Evolutionary conservation across 2,113 vertebrate species (phyloP).

Genomic region (Pelobates fuscus): DNA sequence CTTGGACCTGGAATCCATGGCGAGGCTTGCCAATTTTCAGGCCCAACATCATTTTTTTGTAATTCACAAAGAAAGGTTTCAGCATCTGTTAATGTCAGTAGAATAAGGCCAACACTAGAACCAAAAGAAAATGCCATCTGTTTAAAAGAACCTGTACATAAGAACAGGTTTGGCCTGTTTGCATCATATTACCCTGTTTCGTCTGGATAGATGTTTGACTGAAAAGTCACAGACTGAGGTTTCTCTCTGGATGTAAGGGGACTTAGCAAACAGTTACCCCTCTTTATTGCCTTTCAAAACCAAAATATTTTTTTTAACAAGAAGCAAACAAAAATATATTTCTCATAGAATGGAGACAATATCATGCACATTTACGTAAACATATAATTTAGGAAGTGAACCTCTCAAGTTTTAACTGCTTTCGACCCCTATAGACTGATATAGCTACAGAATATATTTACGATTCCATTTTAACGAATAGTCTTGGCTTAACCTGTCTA

Average conservation of each 20-base stretch:
- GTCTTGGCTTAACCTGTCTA: too few species aligned
- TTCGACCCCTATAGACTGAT: too few species aligned
- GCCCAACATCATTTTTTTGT: slow-evolving; percentile 3
- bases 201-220: background rate
- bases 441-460: too few species aligned
- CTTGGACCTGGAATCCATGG: background rate
- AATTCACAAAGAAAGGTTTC: slow-evolving; percentile 15
- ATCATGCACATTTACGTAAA: too few species aligned
- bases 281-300: too few species aligned
- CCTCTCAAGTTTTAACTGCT: too few species aligned
- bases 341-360: too few species aligned
- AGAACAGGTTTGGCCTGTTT: slow-evolving; percentile 3
- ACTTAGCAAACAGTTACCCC: too few species aligned
- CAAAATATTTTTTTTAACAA: too few species aligned
- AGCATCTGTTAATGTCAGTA: slow-evolving; percentile 37
- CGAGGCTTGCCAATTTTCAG: background rate
- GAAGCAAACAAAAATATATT: too few species aligned
- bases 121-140: slow-evolving; percentile 30
- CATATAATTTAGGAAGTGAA: too few species aligned
- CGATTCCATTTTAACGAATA: too few species aligned
- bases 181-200: background rate
- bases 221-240: slow-evolving; percentile 6
- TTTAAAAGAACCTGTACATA: slow-evolving; percentile 9
- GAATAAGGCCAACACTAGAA: slow-evolving; percentile 18
- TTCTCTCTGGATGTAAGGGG: background rate